phyloP scores from a whole-genome alignment of 2,113 vertebrate species.

The Bothrops jararaca region DNA sequence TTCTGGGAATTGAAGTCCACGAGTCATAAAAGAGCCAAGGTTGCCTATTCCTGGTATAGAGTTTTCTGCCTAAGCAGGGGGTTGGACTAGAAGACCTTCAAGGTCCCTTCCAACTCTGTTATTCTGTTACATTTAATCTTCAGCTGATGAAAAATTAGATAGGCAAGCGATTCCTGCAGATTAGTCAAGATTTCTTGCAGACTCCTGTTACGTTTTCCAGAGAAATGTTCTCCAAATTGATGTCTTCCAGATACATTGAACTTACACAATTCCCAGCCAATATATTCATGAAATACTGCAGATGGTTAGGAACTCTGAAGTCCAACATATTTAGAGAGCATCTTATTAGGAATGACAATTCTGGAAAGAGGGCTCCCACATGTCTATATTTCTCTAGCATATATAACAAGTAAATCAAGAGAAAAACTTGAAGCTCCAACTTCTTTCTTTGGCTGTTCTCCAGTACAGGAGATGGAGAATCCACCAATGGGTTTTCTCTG shows the following conservation, averaged over 20 bases:
- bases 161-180: not conserved
- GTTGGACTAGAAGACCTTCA: not conserved
- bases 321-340: not conserved
- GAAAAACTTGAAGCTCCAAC: not conserved
- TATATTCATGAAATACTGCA: not conserved
- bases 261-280: not conserved
- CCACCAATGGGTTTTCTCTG: too few species aligned
- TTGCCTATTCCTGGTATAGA: too few species aligned
- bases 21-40: too few species aligned
- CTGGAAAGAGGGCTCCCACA: not conserved
- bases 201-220: not conserved
- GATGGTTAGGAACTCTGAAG: not conserved
- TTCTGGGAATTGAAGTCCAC: too few species aligned
- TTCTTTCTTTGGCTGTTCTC: not conserved
- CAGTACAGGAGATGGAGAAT: too few species aligned
- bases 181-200: not conserved
- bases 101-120: not conserved
- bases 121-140: not conserved
- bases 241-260: not conserved
- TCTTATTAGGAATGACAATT: not conserved
- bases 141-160: not conserved
- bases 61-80: not conserved
- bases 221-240: not conserved
- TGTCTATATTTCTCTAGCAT: not conserved
- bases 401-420: not conserved